Percentiles rank a stretch among this genome's conserved stretches.
phyloP scores from a whole-genome alignment of 2,888 invertebrate genomes.

The Idaea biselata region DNA sequence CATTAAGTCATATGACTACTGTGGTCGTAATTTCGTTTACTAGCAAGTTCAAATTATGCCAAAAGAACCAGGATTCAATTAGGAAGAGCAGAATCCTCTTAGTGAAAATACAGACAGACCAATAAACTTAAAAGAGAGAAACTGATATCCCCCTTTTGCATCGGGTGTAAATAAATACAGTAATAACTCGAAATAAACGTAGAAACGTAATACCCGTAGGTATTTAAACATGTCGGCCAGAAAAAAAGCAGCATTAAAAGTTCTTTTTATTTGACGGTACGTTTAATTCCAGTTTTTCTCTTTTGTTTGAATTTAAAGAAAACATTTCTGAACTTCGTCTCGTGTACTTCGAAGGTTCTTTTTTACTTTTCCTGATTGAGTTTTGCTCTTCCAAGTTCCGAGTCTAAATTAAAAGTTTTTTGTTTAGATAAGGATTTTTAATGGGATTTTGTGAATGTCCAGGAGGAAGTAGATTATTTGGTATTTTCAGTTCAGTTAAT shows the following conservation, averaged over 20 bases:
- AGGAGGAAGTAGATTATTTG: background rate
- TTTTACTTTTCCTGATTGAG: constrained; percentile 40
- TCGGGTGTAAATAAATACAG: background rate
- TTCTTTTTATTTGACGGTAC: constrained; percentile 45
- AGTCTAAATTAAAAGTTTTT: constrained; percentile 21
- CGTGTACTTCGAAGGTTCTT: constrained; percentile 28
- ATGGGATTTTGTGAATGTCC: background rate
- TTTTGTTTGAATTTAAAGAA: constrained; percentile 58
- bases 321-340: constrained; percentile 51
- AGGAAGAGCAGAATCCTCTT: no score
- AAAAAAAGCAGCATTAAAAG: constrained; percentile 34
- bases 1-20: no score
- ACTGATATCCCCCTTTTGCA: background rate
- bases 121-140: background rate
- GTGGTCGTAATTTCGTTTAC: no score
- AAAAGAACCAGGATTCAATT: no score
- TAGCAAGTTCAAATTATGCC: no score
- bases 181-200: constrained; percentile 4
- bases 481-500: background rate
- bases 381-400: constrained; percentile 42
- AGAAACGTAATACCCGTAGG: constrained; percentile 8
- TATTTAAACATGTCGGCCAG: constrained; percentile 14
- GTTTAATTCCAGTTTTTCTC: constrained; percentile 52
- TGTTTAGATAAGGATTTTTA: constrained; percentile 21
- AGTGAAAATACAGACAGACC: background rate